A percentile compares a stretch with the other conserved stretches of the same genome.
Conservation (phyloP, 2,113 vertebrate genomes). For the Jaculus jaculus region DNA sequence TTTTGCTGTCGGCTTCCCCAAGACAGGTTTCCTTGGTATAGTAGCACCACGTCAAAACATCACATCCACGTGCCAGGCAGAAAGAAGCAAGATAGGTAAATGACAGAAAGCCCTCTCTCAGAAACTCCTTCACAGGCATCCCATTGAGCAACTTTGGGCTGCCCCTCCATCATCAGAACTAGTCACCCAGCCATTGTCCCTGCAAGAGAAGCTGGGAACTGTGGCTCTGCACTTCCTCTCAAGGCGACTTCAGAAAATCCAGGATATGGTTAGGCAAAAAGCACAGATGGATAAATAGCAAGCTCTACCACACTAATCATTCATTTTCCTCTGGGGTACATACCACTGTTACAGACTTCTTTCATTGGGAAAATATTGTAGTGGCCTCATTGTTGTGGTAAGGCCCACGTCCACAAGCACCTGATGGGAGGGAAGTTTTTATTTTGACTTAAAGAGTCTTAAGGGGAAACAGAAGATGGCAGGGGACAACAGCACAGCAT, state of each 20-base stretch:
- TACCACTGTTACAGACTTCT: not conserved
- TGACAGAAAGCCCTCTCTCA: not conserved
- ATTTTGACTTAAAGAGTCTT: no score
- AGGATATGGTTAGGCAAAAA: not conserved
- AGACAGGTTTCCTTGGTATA: not conserved
- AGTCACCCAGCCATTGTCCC: not conserved
- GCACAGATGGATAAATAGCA: not conserved
- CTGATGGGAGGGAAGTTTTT: no score
- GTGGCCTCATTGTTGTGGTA: no score
- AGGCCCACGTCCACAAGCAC: no score
- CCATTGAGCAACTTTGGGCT: not conserved
- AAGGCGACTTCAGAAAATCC: not conserved
- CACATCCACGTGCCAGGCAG: not conserved
- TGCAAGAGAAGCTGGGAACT: not conserved
- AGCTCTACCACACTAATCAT: not conserved
- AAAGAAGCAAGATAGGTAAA: not conserved
- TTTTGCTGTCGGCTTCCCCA: not conserved
- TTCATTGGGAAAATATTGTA: not conserved
- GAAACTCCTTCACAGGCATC: constrained; percentile 7
- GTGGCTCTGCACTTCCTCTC: not conserved
- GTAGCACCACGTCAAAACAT: not conserved
- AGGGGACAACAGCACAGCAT: no score
- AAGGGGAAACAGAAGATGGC: no score
- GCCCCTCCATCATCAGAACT: not conserved
- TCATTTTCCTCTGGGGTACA: not conserved